Evolutionary conservation across 2,888 invertebrate genomes (phyloP).

Genomic region (Cynaeus angustus): DNA sequence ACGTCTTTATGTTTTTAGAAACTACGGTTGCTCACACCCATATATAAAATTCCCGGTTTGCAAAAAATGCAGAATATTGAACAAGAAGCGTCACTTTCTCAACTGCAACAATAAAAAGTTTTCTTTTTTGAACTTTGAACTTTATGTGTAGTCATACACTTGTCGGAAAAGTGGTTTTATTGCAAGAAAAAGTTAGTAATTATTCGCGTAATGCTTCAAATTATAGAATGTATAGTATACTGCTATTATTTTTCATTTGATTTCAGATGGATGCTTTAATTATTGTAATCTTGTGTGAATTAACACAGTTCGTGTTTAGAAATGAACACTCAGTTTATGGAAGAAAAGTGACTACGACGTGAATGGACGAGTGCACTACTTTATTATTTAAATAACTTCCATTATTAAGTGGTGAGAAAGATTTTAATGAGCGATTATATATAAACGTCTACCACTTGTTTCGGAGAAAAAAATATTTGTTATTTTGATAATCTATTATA

Average conservation of each 20-base stretch:
- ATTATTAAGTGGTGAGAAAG: constrained; percentile 19
- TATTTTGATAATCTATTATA: too few species aligned
- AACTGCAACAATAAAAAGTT: constrained; percentile 24
- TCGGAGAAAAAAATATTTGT: too few species aligned
- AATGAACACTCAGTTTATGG: background rate
- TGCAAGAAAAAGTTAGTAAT: constrained; percentile 17
- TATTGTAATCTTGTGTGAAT: background rate
- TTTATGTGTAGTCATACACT: constrained; percentile 20
- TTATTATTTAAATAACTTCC: constrained; percentile 11
- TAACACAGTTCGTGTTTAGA: background rate
- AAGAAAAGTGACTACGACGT: too few species aligned
- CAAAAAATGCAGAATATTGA: constrained; percentile 3
- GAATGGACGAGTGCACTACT: background rate
- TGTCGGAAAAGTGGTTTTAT: constrained; percentile 9
- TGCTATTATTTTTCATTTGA: background rate
- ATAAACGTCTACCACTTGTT: background rate
- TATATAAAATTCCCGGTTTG: background rate
- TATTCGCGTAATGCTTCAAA: background rate
- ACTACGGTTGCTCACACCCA: background rate
- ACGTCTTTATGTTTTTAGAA: constrained; percentile 2
- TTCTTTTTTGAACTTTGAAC: constrained; percentile 27
- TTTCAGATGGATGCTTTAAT: constrained; percentile 4
- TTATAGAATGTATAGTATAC: background rate
- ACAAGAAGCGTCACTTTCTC: constrained; percentile 25
- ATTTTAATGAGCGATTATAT: constrained; percentile 7